phyloP scores from a whole-genome alignment of 2,113 vertebrate species.

The Cairina moschata region DNA sequence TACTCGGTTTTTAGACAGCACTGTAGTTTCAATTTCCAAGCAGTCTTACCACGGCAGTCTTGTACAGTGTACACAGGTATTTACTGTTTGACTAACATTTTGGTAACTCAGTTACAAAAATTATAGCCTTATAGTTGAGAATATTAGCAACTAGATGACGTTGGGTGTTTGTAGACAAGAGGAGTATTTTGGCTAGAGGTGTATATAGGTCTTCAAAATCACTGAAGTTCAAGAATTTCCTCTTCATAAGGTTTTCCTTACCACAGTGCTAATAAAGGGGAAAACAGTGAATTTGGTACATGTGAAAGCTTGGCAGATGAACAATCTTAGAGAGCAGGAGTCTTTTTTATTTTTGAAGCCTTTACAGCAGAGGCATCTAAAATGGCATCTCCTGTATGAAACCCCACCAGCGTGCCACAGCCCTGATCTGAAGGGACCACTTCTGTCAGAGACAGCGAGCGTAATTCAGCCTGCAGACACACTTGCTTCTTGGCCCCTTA shows the following conservation, averaged over 20 bases:
- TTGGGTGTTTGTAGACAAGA: neutral
- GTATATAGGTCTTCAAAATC: neutral
- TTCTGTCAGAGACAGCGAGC: accelerated
- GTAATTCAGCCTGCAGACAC: neutral
- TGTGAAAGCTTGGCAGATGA: neutral
- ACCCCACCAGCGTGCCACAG: neutral
- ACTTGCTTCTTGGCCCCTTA: neutral
- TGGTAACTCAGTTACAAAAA: neutral
- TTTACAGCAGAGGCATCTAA: neutral
- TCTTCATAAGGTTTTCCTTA: neutral
- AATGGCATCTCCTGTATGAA: neutral
- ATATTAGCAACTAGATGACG: neutral
- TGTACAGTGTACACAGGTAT: neutral
- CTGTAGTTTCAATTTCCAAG: neutral
- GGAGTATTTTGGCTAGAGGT: neutral
- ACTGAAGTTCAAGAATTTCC: neutral
- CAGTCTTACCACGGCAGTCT: neutral
- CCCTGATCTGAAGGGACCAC: conserved; percentile 16
- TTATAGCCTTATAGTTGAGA: neutral
- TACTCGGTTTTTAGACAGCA: neutral
- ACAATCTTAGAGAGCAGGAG: neutral
- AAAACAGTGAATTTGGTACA: neutral
- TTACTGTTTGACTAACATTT: neutral
- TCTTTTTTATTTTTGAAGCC: neutral
- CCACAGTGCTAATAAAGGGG: neutral